Base-by-base conservation (phyloP, 2,113 vertebrate genomes). In the Pungitius pungitius region DNA sequence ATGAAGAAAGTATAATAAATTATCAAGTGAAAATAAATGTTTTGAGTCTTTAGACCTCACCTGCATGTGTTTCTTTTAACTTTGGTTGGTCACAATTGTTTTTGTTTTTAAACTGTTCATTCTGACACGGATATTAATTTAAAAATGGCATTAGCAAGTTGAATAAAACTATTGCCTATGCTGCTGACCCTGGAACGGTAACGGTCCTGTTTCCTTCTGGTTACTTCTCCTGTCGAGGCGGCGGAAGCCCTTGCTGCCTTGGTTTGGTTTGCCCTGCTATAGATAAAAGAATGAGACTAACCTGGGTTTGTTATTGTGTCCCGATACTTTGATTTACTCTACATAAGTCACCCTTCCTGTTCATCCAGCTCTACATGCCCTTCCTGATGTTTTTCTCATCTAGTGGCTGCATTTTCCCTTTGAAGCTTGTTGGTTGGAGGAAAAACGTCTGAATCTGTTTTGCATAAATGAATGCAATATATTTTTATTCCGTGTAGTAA, bases 1-100 rank as follows among this genome's bases (percentile, higher is more conserved):
- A 92, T 91, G 87, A 88, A 90, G 84, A 91, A 91, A 87, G 84
- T 90, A 87, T 87, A 93, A 94, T 94, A 94, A 94, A 93, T 93
- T 92, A 93, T 93, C 79, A 92, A 89, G 78, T 90, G 87, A 70
- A 92, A 93, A 93, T 93, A 92, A 93, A 93, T 92, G 90, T 90
- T 89, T 91, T 88, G 82, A 89, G 90, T 90, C 88, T 90, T 90
- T 91, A 92, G 89, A 85, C 82, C 61, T 92, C 91, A 92, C 91
- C 90, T 93, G 92, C 93, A 94, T 93, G 91, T 91, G 73, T 93
- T 92, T 85, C 78, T 87, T 90, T 90, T 83, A 58, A 67, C 74
- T 85, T 85, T 90, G 73, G 69, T 85, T 89, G 84, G 74, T 81
- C 84, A 82, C 83, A 56, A 76, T 5, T 52, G 82, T 74, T 81